Evolutionary conservation across 2,888 invertebrate genomes (phyloP).

Genomic region (Mesoligia furuncula): DNA sequence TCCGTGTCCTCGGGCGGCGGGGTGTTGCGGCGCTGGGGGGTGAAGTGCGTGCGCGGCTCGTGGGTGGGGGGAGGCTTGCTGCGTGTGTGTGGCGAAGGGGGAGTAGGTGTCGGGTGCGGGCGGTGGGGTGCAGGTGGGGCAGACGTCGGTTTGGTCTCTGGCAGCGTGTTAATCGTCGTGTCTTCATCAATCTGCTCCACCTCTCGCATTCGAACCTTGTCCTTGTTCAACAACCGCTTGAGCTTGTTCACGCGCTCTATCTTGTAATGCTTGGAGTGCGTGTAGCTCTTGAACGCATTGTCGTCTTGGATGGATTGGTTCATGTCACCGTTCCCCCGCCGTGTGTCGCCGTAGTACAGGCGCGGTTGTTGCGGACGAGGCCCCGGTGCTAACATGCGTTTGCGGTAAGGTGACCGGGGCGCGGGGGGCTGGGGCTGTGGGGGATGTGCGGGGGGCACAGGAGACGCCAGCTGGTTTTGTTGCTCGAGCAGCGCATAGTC

Average conservation of each 20-base stretch:
- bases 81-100: not conserved
- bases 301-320: not conserved
- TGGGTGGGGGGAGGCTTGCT: too few relatives aligned
- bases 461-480: not conserved
- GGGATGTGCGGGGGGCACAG: too few relatives aligned
- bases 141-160: not conserved
- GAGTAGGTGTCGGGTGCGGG: not conserved
- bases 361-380: not conserved
- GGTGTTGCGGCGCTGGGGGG: not conserved
- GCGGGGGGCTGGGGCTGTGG: not conserved
- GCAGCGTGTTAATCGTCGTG: not conserved
- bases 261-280: conserved; percentile 5
- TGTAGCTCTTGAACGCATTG: not conserved
- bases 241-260: conserved; percentile 33
- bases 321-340: too few relatives aligned
- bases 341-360: not conserved
- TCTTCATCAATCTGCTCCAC: not conserved
- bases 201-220: conserved; percentile 1
- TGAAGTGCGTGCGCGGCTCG: too few relatives aligned
- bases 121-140: not conserved
- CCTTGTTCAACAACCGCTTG: conserved; percentile 27
- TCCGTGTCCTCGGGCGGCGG: not conserved
- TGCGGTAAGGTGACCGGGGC: not conserved
- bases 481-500: conserved; percentile 67
- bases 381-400: not conserved